Evolutionary conservation across 2,888 invertebrate species (phyloP), one percentile per base, ranked within the genome.

Genomic region (Diadromus collaris): DNA sequence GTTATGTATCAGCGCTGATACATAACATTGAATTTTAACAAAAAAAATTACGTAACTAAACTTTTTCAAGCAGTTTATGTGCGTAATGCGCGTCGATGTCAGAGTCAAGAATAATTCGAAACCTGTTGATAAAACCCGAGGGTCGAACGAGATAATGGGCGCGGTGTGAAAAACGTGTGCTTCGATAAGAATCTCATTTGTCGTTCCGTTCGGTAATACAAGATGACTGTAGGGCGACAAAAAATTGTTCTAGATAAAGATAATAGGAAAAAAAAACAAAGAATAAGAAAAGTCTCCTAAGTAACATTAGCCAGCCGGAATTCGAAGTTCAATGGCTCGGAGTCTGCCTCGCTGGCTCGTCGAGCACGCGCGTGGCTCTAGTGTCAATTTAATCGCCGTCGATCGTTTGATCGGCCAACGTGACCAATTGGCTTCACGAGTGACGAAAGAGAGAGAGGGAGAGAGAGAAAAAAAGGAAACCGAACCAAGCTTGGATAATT

Each of bases 351-450:
- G 56, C 41, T 29, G 61, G 41, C 13, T 67, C 44, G 38, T 44
- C 60, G 68, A 56, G 61, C 71, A 68, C 71, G 71, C 54, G 67
- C 46, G 19, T 27, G 67, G 19, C 54, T 65, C n/a, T 70, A 44
- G 77, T 63, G 72, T 72, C 72, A 72, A 54, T 63, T 54, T 9
- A 71, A 63, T 77, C 54, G 48, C 19, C 67, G 38, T 72, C 19
- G 61, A 65, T 76, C 54, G n/a, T 44, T 24, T n/a, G 51, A 61
- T 32, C 48, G 54, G 51, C 54, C 24, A 32, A 54, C 24, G 61
- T 54, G 58, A 63, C 68, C 67, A 67, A 77, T 67, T 68, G 61
- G 54, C 68, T 16, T n/a, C 27, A 68, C 6, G 61, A 71, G 38
- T 6, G 21, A 79, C 56, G 69, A 64, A 21, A 13, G 56, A 48